Conservation (phyloP, 2,888 invertebrate species). For the Lasioglossum oenotherae region DNA sequence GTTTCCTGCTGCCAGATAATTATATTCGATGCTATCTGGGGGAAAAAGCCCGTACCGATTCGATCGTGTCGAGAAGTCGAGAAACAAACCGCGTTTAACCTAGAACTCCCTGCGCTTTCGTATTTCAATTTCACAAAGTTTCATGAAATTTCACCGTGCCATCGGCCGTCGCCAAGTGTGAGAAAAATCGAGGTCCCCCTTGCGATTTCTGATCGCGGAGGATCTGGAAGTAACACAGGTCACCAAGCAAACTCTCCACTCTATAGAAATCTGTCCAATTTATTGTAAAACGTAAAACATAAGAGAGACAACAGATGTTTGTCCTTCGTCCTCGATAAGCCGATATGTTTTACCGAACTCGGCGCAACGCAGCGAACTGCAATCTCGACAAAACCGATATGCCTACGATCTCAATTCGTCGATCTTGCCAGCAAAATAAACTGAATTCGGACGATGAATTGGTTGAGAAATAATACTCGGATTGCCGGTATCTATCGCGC, state of each 20-base stretch:
- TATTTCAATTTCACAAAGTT: not conserved
- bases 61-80: constrained; percentile 40
- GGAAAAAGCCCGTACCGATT: constrained; percentile 49
- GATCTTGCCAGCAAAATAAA: constrained; percentile 6
- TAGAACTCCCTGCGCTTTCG: constrained; percentile 14
- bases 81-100: constrained; percentile 25
- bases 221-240: constrained; percentile 48
- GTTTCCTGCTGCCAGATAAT: constrained; percentile 75
- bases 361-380: not conserved
- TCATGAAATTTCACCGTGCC: not conserved
- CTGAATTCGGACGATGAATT: constrained; percentile 24
- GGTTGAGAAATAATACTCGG: not conserved
- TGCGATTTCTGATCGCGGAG: constrained; percentile 23
- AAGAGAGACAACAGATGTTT: constrained; percentile 54
- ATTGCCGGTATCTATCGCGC: not conserved
- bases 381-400: constrained; percentile 17
- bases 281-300: constrained; percentile 63
- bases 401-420: not conserved
- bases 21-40: constrained; percentile 65
- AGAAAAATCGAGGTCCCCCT: not conserved
- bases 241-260: constrained; percentile 43
- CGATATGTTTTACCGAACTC: constrained; percentile 10
- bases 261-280: constrained; percentile 62
- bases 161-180: not conserved
- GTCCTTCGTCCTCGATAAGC: constrained; percentile 19